Percentiles rank a stretch among this genome's conserved stretches.
phyloP scores from a whole-genome alignment of 2,113 vertebrate species.

The Xerus inauris region DNA sequence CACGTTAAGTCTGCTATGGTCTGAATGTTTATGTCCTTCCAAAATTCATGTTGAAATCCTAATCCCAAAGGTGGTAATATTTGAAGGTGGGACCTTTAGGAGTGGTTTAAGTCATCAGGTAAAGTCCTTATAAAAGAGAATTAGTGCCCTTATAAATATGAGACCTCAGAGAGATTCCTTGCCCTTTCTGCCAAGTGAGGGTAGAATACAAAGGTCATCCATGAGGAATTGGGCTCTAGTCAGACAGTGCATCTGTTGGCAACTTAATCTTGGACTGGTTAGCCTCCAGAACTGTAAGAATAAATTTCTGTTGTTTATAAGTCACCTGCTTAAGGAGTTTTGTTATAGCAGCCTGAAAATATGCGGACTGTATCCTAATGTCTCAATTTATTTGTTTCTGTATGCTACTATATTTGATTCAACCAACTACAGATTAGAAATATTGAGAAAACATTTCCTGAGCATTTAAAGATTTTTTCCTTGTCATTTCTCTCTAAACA shows the following conservation, averaged over 20 bases:
- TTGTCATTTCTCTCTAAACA: not conserved
- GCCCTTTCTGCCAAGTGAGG: not conserved
- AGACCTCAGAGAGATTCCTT: not conserved
- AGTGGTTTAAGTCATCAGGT: not conserved
- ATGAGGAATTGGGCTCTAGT: not conserved
- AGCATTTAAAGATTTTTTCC: not conserved
- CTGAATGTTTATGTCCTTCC: not conserved
- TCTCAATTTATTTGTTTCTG: slow-evolving; percentile 16
- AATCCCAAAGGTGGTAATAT: not conserved
- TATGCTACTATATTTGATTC: not conserved
- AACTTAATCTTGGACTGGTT: not conserved
- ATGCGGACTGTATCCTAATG: not conserved
- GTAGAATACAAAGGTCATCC: not conserved
- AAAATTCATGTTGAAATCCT: not conserved
- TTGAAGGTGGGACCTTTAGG: not conserved
- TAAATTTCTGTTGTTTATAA: not conserved
- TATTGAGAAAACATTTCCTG: not conserved
- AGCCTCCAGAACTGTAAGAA: not conserved
- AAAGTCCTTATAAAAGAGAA: not conserved
- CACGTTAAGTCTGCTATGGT: not conserved
- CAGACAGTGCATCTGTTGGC: not conserved
- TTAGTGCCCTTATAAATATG: not conserved
- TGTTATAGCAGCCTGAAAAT: not conserved
- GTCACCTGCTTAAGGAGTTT: not conserved
- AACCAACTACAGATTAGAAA: not conserved